These are phyloP conservation scores for Buceros bicornis DNA, from an alignment of 2,797 vertebrate species.

Conservation along the genomic window DNA sequence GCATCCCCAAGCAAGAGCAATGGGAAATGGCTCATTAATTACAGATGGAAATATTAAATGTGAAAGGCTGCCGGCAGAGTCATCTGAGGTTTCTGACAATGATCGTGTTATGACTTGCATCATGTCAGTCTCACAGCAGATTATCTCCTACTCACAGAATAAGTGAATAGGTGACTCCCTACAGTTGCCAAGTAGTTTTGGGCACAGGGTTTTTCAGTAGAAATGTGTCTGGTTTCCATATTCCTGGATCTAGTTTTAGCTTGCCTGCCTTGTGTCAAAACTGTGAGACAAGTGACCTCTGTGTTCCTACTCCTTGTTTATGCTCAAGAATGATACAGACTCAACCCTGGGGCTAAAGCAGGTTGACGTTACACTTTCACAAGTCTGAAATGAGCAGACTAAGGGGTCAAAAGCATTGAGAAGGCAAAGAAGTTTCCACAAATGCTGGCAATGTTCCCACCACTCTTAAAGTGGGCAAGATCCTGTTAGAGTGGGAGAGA, in stretches of 20 bases:
- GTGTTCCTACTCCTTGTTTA: background rate
- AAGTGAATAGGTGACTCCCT: background rate
- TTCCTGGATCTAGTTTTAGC: background rate
- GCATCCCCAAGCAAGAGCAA: background rate
- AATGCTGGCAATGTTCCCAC: background rate
- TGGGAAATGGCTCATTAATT: conserved; percentile 16
- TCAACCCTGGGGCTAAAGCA: conserved; percentile 2
- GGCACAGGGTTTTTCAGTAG: background rate
- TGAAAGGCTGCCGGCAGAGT: conserved; percentile 13
- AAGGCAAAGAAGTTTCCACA: background rate
- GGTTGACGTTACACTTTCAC: background rate
- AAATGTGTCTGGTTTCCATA: background rate
- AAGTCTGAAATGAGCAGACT: background rate
- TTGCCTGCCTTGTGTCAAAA: background rate
- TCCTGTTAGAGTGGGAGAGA: background rate
- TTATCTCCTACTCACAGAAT: background rate
- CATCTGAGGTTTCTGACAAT: background rate
- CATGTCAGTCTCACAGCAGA: background rate
- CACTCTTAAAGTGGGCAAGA: background rate
- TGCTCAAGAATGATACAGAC: background rate
- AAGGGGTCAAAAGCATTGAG: background rate
- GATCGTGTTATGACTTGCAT: background rate
- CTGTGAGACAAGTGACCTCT: background rate
- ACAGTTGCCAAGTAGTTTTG: background rate
- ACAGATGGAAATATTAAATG: background rate